These are phyloP conservation scores for Coptotermes formosanus DNA, from an alignment of 1,140 invertebrate species.

Conservation along the genomic window DNA sequence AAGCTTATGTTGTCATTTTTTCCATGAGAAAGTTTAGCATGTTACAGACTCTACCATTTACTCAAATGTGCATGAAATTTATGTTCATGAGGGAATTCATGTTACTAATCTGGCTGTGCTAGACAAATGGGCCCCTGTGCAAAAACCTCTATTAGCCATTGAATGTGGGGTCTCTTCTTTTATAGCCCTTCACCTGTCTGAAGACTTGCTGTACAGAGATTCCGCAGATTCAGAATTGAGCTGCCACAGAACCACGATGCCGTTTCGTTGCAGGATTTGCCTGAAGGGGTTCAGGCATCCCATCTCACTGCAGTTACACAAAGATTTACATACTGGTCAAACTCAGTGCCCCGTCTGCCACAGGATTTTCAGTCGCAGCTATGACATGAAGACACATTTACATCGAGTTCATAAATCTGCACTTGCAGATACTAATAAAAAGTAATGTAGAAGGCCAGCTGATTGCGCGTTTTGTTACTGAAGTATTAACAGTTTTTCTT, in stretches of 20 bases:
- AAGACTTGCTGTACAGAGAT: conserved; percentile 40
- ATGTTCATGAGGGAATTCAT: no score
- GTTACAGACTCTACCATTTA: no score
- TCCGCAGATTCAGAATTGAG: conserved; percentile 34
- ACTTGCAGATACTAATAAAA: neutral
- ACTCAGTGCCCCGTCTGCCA: conserved; percentile 63
- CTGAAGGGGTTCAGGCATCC: conserved; percentile 75
- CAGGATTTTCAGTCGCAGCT: conserved; percentile 58
- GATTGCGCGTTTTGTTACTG: no score
- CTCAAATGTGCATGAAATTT: no score
- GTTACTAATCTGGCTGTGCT: no score
- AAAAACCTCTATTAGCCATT: conserved; percentile 37
- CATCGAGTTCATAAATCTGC: neutral
- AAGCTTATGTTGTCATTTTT: no score
- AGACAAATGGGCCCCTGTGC: no score
- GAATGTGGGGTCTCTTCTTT: conserved; percentile 30
- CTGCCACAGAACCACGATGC: conserved; percentile 30
- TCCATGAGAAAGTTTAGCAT: no score
- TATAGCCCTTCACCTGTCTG: conserved; percentile 39
- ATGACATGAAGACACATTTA: conserved; percentile 23
- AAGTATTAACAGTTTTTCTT: no score
- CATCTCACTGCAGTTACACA: conserved; percentile 71
- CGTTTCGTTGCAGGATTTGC: conserved; percentile 58
- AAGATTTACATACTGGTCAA: conserved; percentile 72
- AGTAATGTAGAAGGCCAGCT: no score